phyloP scores from a whole-genome alignment of 2,888 invertebrate species.

The Rapana venosa region DNA sequence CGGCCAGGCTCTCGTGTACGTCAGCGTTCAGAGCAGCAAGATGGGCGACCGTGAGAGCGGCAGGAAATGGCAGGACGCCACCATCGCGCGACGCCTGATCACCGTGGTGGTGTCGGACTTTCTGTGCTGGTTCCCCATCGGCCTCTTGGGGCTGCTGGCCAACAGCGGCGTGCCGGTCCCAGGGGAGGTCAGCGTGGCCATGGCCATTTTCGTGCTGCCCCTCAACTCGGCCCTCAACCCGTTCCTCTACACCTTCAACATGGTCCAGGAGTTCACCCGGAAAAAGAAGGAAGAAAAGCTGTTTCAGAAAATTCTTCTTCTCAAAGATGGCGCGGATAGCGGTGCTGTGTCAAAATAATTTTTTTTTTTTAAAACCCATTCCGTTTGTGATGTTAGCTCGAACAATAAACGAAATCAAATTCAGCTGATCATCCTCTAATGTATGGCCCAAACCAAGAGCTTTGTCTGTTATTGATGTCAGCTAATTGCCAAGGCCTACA shows the following conservation, averaged over 20 bases:
- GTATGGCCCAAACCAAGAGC: too few relatives aligned
- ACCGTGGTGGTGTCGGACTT: conserved; percentile 4
- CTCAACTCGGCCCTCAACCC: conserved; percentile 19
- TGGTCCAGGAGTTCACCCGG: not conserved
- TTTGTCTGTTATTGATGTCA: too few relatives aligned
- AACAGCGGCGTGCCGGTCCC: not conserved
- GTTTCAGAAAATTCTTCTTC: not conserved
- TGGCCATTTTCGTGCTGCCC: conserved; percentile 2
- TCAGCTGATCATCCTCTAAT: too few relatives aligned
- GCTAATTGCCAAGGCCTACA: too few relatives aligned
- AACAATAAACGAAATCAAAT: too few relatives aligned
- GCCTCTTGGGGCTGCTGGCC: not conserved
- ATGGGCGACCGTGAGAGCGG: not conserved
- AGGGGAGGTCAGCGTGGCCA: conserved; percentile 19
- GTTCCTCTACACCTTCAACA: conserved; percentile 1
- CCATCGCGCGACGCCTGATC: not conserved
- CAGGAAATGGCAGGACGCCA: not conserved
- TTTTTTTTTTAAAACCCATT: too few relatives aligned
- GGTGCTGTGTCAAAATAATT: too few relatives aligned
- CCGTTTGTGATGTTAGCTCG: too few relatives aligned
- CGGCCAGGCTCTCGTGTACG: not conserved
- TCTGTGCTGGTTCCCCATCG: conserved; percentile 26
- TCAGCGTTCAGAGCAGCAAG: not conserved
- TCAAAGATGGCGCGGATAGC: not conserved
- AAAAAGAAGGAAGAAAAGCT: not conserved